Percentiles rank a stretch among this genome's conserved stretches.
These are phyloP conservation scores for Eristalis intricaria DNA, from an alignment of 2,888 invertebrate species.

Conservation along the genomic window DNA sequence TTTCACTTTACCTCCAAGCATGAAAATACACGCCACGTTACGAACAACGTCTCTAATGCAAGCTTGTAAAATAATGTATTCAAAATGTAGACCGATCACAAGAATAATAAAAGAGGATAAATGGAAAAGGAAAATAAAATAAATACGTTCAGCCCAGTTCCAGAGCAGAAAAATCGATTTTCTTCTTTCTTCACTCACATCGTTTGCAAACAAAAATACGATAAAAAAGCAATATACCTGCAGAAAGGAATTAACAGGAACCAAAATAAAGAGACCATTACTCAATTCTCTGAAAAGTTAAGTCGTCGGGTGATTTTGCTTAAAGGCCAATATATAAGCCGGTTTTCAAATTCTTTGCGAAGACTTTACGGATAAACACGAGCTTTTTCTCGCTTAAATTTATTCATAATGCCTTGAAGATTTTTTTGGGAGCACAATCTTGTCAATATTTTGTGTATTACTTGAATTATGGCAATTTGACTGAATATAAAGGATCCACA, in stretches of 20 bases:
- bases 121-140: no score
- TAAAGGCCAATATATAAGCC: neutral
- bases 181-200: neutral
- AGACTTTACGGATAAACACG: neutral
- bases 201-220: neutral
- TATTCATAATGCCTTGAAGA: neutral
- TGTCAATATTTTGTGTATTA: neutral
- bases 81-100: no score
- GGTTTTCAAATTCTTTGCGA: neutral
- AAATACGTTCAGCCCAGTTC: neutral
- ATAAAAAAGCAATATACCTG: neutral
- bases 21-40: no score
- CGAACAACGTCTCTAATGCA: no score
- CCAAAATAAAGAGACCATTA: neutral
- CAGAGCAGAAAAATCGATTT: neutral
- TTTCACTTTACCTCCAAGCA: no score
- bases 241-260: neutral
- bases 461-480: no score
- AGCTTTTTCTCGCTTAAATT: neutral
- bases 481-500: neutral
- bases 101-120: no score
- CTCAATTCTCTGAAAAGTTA: neutral
- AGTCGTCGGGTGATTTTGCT: neutral
- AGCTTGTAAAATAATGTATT: no score
- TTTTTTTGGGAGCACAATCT: neutral